These are phyloP conservation scores for Operophtera brumata DNA, from an alignment of 2,888 invertebrate genomes.

Conservation along the genomic window DNA sequence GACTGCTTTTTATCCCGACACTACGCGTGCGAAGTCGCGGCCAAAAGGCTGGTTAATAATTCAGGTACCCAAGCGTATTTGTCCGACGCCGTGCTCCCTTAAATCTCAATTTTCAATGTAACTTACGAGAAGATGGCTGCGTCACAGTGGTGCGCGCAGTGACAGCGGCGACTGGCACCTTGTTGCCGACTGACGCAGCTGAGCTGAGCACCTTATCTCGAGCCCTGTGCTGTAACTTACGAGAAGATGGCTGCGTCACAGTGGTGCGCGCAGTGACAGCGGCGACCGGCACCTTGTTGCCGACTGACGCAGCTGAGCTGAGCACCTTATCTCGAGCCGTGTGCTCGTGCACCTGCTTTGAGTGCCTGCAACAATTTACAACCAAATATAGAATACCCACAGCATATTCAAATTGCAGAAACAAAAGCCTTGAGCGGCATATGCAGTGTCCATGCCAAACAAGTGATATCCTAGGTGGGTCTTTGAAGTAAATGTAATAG, in stretches of 20 bases:
- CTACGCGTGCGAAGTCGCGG: too few relatives aligned
- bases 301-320: constrained; percentile 42
- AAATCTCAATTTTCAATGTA: too few relatives aligned
- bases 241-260: constrained; percentile 61
- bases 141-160: constrained; percentile 63
- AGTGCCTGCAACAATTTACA: constrained; percentile 63
- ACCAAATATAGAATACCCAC: not conserved
- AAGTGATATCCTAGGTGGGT: too few relatives aligned
- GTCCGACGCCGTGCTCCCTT: too few relatives aligned
- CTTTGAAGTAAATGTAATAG: too few relatives aligned
- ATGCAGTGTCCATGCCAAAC: too few relatives aligned
- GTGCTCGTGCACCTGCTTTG: constrained; percentile 81
- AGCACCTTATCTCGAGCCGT: constrained; percentile 81
- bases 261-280: constrained; percentile 71
- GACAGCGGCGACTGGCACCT: constrained; percentile 78
- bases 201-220: constrained; percentile 78
- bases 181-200: constrained; percentile 34
- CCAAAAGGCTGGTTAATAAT: too few relatives aligned
- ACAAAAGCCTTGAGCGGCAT: too few relatives aligned
- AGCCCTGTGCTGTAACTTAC: constrained; percentile 73
- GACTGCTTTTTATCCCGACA: too few relatives aligned
- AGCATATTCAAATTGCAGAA: not conserved
- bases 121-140: constrained; percentile 69
- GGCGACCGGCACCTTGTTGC: constrained; percentile 72
- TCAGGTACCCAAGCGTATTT: too few relatives aligned